Evolutionary conservation across 2,113 vertebrate genomes (phyloP).

Genomic region (Camelus bactrianus): DNA sequence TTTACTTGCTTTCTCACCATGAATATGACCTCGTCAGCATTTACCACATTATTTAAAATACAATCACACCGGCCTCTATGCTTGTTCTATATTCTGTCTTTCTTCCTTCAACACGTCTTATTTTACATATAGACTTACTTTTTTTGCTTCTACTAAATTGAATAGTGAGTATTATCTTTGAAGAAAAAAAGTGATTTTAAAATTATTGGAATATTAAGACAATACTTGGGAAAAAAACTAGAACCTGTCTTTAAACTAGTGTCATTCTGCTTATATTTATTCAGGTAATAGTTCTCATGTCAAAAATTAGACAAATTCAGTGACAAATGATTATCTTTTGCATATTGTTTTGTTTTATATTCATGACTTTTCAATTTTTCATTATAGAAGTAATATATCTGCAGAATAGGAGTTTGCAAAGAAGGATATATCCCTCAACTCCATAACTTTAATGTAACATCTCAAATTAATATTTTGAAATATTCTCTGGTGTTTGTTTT

Average conservation of each 20-base stretch:
- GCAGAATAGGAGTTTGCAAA: background rate
- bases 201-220: background rate
- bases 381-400: background rate
- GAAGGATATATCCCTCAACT: background rate
- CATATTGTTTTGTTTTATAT: constrained; percentile 10
- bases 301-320: background rate
- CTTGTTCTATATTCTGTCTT: background rate
- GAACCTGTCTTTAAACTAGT: background rate
- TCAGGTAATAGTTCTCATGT: background rate
- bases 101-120: background rate
- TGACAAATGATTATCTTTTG: constrained; percentile 4
- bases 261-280: background rate
- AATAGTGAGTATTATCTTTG: background rate
- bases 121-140: background rate
- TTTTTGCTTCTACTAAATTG: background rate
- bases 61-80: background rate
- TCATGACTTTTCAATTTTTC: background rate
- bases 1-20: constrained; percentile 33
- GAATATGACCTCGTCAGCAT: background rate
- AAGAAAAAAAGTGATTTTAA: background rate
- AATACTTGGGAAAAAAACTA: background rate
- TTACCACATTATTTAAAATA: background rate
- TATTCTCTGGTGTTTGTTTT: constrained; percentile 22
- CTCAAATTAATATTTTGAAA: constrained; percentile 28
- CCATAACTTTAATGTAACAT: background rate